Conservation (phyloP, 1,140 invertebrate species). For the Drosophila prosaltans region DNA sequence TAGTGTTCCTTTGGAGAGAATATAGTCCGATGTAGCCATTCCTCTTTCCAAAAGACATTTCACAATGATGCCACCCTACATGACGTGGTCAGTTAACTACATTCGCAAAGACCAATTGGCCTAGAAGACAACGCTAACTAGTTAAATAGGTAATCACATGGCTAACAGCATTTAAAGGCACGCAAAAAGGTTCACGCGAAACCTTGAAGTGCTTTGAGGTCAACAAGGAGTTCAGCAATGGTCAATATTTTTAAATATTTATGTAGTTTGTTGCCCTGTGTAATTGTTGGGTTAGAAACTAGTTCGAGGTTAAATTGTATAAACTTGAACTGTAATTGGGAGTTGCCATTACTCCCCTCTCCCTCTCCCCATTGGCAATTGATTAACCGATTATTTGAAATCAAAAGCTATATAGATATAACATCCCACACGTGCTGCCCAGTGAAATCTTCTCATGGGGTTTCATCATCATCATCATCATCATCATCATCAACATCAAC, state of each 20-base stretch:
- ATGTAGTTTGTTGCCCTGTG: background rate
- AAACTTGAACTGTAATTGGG: conserved; percentile 11
- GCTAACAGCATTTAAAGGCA: no score
- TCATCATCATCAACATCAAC: conserved; percentile 23
- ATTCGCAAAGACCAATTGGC: background rate
- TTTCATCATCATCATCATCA: conserved; percentile 26
- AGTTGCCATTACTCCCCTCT: background rate
- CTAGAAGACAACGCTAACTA: background rate
- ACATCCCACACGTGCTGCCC: conserved; percentile 34
- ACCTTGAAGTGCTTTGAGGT: no score
- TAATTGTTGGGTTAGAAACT: conserved; percentile 1
- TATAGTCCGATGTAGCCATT: no score
- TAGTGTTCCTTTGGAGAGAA: no score
- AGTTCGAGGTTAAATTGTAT: conserved; percentile 8
- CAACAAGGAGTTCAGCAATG: background rate
- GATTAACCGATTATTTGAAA: background rate
- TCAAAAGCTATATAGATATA: conserved; percentile 7
- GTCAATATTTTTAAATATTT: no score
- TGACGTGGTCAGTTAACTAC: background rate
- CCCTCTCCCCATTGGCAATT: background rate
- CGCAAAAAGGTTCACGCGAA: no score
- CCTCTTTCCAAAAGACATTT: no score
- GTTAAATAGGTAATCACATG: background rate
- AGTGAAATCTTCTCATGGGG: background rate
- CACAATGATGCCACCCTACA: no score